Base-by-base conservation (phyloP, 1,140 invertebrate genomes). In the Bombus pyrosoma region DNA sequence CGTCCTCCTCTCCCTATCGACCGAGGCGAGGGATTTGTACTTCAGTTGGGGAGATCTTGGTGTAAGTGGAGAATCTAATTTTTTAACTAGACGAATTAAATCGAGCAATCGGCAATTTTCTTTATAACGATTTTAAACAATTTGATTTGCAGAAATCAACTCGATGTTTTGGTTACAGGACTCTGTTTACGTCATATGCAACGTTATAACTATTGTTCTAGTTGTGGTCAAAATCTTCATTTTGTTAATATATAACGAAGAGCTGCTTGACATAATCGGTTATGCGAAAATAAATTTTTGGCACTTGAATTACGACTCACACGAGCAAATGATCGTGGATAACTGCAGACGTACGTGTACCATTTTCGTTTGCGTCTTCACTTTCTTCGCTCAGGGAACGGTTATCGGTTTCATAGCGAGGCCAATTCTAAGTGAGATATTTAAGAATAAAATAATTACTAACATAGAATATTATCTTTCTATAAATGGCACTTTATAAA, bases 241-340 rank as follows among this genome's bases (percentile, higher is more conserved):
- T 8, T 86, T 85, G 8, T 8, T 79, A 0, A 0, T 18, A 15
- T n/a, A 86, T n/a, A 81, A 82, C 10, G 39, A 71, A 41, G 59
- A 85, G 15, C 6, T 91, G 2, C 41, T 85, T 13, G 12, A 68
- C 1, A 28, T 91, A 39, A 41, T 91, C 10, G 47, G 22, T 32
- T 87, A 83, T 15, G 78, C 90, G 1, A 59, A 82, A 22, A 74
- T 80, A 0, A 87, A 90, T 28, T 90, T 91, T 47, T 91, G 91
- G 91, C 71, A 84, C 15, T 12, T 0, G 3, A 32, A 87, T 8
- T 85, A 91, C 41, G 81, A 91, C 18, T 41, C 62, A 2, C 74
- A 78, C n/a, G 87, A 85, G 15, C 32, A 53, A 15, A 43, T 6
- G 1, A 25, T 90, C 22, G 6, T 91, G 12, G 8, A 68, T 18